Percentiles rank a stretch among this genome's conserved stretches.
phyloP scores from a whole-genome alignment of 2,113 vertebrate genomes.

The Thamnaconus septentrionalis region DNA sequence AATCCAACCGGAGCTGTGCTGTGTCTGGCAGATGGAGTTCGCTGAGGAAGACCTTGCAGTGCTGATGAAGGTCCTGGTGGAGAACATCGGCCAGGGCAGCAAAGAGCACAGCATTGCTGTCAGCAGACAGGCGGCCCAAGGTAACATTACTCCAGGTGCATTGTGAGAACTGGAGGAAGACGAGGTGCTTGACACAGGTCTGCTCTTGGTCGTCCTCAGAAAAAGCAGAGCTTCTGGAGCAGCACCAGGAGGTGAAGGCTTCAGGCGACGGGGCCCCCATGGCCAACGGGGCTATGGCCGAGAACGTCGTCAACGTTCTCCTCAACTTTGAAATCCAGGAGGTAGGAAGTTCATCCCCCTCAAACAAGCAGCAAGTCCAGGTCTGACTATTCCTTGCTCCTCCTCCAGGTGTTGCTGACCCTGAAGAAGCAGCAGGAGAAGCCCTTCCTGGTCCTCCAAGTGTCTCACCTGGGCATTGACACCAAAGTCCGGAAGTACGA shows the following conservation, averaged over 20 bases:
- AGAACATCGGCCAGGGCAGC: conserved; percentile 88
- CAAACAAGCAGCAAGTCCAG: too few relatives aligned
- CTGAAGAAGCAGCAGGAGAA: conserved; percentile 78
- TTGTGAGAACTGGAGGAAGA: too few relatives aligned
- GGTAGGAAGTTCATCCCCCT: conserved; percentile 65
- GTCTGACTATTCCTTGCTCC: background rate
- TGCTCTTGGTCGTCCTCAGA: conserved; percentile 34
- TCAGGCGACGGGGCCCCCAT: background rate
- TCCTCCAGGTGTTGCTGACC: conserved; percentile 80
- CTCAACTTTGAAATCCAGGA: conserved; percentile 92
- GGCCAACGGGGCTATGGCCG: conserved; percentile 30
- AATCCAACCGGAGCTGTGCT: background rate
- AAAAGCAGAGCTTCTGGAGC: conserved; percentile 39
- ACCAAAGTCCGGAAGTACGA: conserved; percentile 81
- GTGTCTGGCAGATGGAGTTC: conserved; percentile 78
- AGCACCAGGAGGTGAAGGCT: conserved; percentile 34
- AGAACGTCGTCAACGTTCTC: conserved; percentile 80
- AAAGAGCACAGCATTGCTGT: conserved; percentile 56
- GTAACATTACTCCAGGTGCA: conserved; percentile 21
- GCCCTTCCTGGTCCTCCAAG: conserved; percentile 82
- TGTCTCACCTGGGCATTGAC: conserved; percentile 84
- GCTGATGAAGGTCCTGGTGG: conserved; percentile 85
- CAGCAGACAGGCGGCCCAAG: conserved; percentile 42
- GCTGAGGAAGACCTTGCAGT: conserved; percentile 88
- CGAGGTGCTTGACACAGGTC: background rate